Evolutionary conservation across 1,140 invertebrate genomes (phyloP).

Genomic region (Macrotrachela quadricornifera): DNA sequence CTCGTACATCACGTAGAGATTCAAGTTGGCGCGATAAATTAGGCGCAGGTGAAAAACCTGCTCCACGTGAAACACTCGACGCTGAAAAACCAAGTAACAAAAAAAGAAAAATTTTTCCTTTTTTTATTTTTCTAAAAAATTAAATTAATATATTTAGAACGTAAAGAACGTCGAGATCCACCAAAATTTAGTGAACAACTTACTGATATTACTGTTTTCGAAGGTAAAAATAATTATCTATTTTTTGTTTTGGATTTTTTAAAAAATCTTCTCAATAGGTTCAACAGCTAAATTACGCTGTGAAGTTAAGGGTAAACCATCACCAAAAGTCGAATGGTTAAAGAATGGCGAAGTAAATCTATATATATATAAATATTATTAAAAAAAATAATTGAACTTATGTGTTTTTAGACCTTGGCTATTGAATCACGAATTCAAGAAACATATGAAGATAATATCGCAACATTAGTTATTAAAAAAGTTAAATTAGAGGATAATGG

Average conservation of each 20-base stretch:
- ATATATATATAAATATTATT: too few relatives aligned
- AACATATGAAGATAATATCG: slow-evolving; percentile 46
- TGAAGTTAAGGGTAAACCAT: slow-evolving; percentile 74
- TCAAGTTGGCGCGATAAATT: too few relatives aligned
- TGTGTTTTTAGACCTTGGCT: background rate
- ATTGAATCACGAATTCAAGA: too few relatives aligned
- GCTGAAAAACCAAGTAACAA: too few relatives aligned
- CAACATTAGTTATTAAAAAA: background rate
- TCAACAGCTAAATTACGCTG: slow-evolving; percentile 58
- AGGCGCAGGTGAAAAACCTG: too few relatives aligned
- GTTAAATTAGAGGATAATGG: background rate
- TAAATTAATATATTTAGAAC: background rate
- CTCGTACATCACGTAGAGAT: too few relatives aligned
- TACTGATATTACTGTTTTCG: background rate
- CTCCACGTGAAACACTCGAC: too few relatives aligned
- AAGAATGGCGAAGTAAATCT: slow-evolving; percentile 52
- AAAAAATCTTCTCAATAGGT: slow-evolving; percentile 4
- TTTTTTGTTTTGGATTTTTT: background rate
- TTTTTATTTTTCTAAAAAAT: too few relatives aligned
- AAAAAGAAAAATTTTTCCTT: too few relatives aligned
- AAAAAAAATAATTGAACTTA: background rate
- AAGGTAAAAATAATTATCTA: too few relatives aligned
- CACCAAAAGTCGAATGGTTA: slow-evolving; percentile 65
- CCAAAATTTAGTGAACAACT: slow-evolving; percentile 2
- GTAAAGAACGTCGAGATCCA: background rate